These are phyloP conservation scores for Melanaphis sacchari DNA, from an alignment of 1,140 invertebrate genomes.

Conservation along the genomic window DNA sequence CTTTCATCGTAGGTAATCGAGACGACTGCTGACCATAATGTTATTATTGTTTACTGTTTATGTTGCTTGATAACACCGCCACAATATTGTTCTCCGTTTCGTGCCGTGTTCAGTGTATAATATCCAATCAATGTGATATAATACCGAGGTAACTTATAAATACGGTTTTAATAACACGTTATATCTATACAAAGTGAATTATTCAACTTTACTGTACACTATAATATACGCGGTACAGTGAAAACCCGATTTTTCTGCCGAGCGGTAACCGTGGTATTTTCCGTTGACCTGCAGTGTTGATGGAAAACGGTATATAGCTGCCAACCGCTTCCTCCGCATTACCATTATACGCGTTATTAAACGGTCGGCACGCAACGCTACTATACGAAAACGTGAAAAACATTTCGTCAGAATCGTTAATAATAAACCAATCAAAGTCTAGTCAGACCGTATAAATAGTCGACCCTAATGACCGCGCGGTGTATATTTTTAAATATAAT, in stretches of 20 bases:
- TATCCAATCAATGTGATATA: no score
- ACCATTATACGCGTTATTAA: not conserved
- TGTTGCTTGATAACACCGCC: no score
- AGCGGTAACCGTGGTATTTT: not conserved
- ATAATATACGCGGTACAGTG: not conserved
- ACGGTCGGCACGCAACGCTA: not conserved
- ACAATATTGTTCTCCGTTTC: no score
- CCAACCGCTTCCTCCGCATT: not conserved
- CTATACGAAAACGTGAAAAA: not conserved
- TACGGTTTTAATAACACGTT: not conserved
- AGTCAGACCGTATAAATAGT: constrained; percentile 5
- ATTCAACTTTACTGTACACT: not conserved
- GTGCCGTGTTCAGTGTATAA: no score
- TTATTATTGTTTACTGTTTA: no score
- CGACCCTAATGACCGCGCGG: not conserved
- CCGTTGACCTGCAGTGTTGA: not conserved
- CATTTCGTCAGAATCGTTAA: constrained; percentile 12
- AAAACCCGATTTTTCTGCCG: not conserved
- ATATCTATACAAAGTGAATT: not conserved
- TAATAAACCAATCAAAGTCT: constrained; percentile 7
- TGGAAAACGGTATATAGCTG: not conserved
- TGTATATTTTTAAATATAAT: constrained; percentile 16
- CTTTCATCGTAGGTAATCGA: no score
- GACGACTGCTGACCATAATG: no score
- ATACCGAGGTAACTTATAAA: not conserved